phyloP scores from a whole-genome alignment of 2,888 invertebrate genomes.

The Clistopyga incitator region DNA sequence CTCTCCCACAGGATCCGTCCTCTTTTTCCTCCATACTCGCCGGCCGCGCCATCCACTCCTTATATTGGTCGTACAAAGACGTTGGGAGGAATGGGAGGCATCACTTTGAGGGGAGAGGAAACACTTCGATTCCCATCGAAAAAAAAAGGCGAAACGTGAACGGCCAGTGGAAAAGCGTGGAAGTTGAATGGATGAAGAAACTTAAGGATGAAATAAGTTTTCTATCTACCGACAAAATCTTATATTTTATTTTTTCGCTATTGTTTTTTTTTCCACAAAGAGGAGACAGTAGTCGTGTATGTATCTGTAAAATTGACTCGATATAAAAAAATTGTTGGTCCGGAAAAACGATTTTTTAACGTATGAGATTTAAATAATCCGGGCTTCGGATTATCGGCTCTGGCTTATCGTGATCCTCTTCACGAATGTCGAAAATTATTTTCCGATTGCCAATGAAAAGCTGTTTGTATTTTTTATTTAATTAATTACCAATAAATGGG shows the following conservation, averaged over 20 bases:
- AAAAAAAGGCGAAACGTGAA: conserved; percentile 37
- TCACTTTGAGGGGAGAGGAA: conserved; percentile 25
- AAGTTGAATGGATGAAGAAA: conserved; percentile 56
- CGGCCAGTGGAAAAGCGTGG: conserved; percentile 43
- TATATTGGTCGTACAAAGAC: conserved; percentile 69
- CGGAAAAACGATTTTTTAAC: no score
- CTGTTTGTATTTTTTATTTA: no score
- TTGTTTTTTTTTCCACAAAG: not conserved
- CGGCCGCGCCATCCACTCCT: conserved; percentile 62
- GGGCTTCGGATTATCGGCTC: no score
- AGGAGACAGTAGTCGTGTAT: not conserved
- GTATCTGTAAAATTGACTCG: conserved; percentile 2
- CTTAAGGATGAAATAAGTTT: conserved; percentile 62
- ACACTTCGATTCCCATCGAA: conserved; percentile 51
- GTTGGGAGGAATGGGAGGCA: conserved; percentile 47
- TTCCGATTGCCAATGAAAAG: no score
- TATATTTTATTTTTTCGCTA: conserved; percentile 19
- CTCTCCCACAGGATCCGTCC: conserved; percentile 21
- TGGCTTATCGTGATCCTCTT: no score
- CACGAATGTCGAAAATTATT: no score
- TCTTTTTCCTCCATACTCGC: not conserved
- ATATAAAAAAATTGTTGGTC: no score
- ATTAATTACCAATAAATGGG: no score
- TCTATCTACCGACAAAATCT: conserved; percentile 45
- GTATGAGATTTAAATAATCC: no score